Evolutionary conservation across 2,888 invertebrate species (phyloP).

Genomic region (Troides aeacus): DNA sequence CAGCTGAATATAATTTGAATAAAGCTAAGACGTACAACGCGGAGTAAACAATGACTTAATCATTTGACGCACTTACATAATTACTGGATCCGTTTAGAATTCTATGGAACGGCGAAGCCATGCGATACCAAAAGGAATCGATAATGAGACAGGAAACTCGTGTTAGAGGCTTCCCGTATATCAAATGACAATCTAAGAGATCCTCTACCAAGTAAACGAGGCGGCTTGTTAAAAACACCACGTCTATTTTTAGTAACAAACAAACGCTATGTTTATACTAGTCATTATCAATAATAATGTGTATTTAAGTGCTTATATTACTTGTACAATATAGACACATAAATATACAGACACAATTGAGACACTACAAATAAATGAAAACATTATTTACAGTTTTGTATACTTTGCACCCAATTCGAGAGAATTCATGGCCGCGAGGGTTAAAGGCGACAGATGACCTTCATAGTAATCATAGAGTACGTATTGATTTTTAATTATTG

Average conservation of each 20-base stretch:
- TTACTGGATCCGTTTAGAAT: conserved; percentile 19
- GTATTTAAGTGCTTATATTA: background rate
- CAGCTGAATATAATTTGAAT: conserved; percentile 23
- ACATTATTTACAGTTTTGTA: too few species aligned
- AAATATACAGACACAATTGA: too few species aligned
- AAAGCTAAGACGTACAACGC: conserved; percentile 14
- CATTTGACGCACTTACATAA: conserved; percentile 24
- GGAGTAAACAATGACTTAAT: conserved; percentile 26
- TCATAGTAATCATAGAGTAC: too few species aligned
- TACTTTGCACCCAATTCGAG: too few species aligned
- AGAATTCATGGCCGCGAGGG: too few species aligned
- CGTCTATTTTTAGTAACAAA: conserved; percentile 14
- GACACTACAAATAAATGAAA: too few species aligned
- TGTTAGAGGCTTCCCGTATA: conserved; percentile 29
- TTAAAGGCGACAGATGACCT: too few species aligned
- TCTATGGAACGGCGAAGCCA: conserved; percentile 22
- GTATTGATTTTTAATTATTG: too few species aligned
- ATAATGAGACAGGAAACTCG: conserved; percentile 29
- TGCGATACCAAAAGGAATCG: conserved; percentile 27
- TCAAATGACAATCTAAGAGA: conserved; percentile 24
- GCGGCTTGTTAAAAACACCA: conserved; percentile 10
- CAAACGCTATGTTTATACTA: background rate
- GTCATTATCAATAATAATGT: background rate
- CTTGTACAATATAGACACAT: too few species aligned
- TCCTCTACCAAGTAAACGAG: conserved; percentile 13